Base-by-base conservation (phyloP, 2,797 vertebrate genomes). In the Rhinogobio ventralis region DNA sequence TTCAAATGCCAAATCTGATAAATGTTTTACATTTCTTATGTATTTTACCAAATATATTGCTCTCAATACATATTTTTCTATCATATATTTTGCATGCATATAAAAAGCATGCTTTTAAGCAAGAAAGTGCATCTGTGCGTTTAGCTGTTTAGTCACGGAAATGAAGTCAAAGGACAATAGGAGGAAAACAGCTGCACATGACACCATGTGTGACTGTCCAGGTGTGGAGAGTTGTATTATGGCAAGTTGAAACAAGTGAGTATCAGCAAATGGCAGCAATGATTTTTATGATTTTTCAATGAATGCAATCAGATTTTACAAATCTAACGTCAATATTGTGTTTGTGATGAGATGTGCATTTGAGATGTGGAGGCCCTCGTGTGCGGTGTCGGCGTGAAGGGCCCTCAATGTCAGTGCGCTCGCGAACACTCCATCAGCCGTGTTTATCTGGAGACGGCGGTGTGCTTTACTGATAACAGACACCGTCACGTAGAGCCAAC, bases 401-500 rank as follows among this genome's bases (percentile, higher is more conserved):
- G 28, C 57, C 69, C 20, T 75, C 81, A 76, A 39, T 83, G 72
- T 66, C 71, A 25, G 33, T 1, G 62, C 6, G 60, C 30, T 73
- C 4, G 2, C 8, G 68, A 8, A 64, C 71, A 82, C 42, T 82
- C 81, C 57, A 20, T 82, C 71, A 74, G 57, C 71, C 10, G 15
- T 7, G 71, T 36, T 82, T 82, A 75, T 74, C 81, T 39, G 57
- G 51, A 82, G 81, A 45, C 39, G 25, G 4, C 1, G 28, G 68
- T 82, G 81, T 82, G 57, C 55, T 82, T 49, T 74, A 72, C 81
- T 64, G 68, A 64, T 49, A 64, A 82, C 81, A 74, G 80, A 82
- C 25, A 2, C 25, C 0, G 33, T 36, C 30, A 53, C 23, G 0
- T 1, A 25, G 7, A 71, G 64, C 64, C 62, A 60, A 11, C 19